Conservation (phyloP, 2,888 invertebrate species). For the Sesia apiformis region DNA sequence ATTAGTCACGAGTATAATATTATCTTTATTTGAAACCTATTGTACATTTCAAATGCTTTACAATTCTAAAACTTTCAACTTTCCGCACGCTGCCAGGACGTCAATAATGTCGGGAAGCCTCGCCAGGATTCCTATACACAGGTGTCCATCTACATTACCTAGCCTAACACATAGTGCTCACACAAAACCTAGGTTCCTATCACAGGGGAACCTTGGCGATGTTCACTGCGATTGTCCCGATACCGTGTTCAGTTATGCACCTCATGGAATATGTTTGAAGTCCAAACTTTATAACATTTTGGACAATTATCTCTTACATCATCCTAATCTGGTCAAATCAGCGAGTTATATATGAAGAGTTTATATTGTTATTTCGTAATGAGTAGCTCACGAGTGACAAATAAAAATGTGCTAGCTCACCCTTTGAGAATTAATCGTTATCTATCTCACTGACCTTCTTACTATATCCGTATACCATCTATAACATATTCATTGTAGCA, state of each 20-base stretch:
- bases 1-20: no score
- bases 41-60: no score
- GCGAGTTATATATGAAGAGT: conserved; percentile 49
- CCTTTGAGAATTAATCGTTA: no score
- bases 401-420: no score
- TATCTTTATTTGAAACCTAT: no score
- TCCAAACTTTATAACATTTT: conserved; percentile 40
- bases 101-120: conserved; percentile 67
- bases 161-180: no score
- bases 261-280: conserved; percentile 48
- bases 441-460: no score
- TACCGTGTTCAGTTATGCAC: conserved; percentile 41
- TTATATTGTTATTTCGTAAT: not conserved
- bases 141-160: conserved; percentile 37
- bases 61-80: no score
- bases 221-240: conserved; percentile 51
- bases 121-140: conserved; percentile 69
- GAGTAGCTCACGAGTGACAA: no score
- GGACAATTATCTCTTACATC: conserved; percentile 49
- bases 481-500: no score
- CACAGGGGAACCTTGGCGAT: no score
- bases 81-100: conserved; percentile 56
- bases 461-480: no score
- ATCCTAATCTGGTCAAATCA: conserved; percentile 47
- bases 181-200: conserved; percentile 6